Base-by-base conservation (phyloP, 1,140 invertebrate species). In the Brachionus rubens region DNA sequence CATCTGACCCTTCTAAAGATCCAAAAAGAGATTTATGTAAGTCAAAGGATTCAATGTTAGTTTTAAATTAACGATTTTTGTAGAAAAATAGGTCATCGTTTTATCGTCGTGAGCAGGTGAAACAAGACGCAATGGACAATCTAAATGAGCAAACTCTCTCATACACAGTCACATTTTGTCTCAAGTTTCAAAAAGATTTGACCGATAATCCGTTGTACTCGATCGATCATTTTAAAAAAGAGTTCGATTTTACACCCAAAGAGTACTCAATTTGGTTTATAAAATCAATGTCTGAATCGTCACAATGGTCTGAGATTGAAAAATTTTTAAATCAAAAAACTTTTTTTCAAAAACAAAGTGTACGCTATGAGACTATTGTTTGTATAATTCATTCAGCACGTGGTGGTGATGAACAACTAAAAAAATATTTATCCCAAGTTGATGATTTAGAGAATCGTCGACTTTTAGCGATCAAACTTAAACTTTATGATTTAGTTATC, bases 1-100 rank as follows among this genome's bases (percentile, higher is more conserved):
- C 59, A 65, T 26, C 24, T 65, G 43, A 65, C 59, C 7, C 26
- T 65, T 12, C 19, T 65, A 21, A 65, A 65, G 30, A 65, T 65
- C 21, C 59, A 65, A 46, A 65, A 65, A 65, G 59, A 65, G 43
- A 65, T 65, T 41, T 12, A 30, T 21, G 59, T 65, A 62, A 56
- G 9, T 36, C n/a, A 14, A 30, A 30, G 33, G 12, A 16, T 62
- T 62, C 36, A n/a, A 16, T 40, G 30, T 6, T 10, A 2, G 41
- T 19, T 16, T 33, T 62, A 62, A 62, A 62, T 16, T 24, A 62
- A 62, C 7, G 19, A n/a, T 62, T 62, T 40, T 62, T 62, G 19
- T 5, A 65, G 59, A 43, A 43, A 43, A 65, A 65, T 28, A 65
- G 3, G 14, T 62, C 30, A 19, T 7, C 28, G 5, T 0, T 65